Evolutionary conservation across 2,113 vertebrate species (phyloP).

Genomic region (Smithornis capensis): DNA sequence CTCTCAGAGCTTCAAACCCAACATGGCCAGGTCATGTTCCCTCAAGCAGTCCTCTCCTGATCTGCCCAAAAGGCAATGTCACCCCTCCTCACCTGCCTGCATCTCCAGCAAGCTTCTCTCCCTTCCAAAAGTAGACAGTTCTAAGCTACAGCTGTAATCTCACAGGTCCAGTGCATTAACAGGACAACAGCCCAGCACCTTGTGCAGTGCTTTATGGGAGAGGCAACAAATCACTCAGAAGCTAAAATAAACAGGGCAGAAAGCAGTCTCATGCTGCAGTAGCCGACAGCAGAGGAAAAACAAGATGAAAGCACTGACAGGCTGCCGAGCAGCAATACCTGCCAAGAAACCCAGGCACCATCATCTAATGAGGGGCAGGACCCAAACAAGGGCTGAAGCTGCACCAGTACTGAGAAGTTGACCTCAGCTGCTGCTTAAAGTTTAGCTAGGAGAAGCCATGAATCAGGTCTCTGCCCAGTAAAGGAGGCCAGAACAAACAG

Average conservation of each 20-base stretch:
- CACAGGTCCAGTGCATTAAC: not conserved
- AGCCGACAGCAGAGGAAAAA: not conserved
- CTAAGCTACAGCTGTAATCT: not conserved
- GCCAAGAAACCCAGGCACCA: slow-evolving; percentile 25
- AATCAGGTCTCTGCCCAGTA: not conserved
- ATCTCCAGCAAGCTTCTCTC: not conserved
- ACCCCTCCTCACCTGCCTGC: not conserved
- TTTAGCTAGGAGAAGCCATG: not conserved
- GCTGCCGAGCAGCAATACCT: not conserved
- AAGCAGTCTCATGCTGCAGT: not conserved
- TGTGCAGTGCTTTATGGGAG: not conserved
- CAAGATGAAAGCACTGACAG: not conserved
- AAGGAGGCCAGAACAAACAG: slow-evolving; percentile 44
- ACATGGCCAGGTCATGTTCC: rapidly evolving
- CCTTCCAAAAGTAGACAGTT: not conserved
- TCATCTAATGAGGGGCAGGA: not conserved
- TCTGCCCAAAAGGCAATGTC: not conserved
- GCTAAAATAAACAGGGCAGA: not conserved
- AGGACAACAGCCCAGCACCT: not conserved
- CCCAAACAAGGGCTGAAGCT: slow-evolving; percentile 12
- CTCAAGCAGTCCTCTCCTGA: not conserved
- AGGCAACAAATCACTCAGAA: not conserved
- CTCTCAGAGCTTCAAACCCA: not conserved
- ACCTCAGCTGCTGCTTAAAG: slow-evolving; percentile 22
- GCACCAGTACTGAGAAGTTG: not conserved